Evolutionary conservation across 2,888 invertebrate genomes (phyloP).

Genomic region (Ophonus ardosiacus): DNA sequence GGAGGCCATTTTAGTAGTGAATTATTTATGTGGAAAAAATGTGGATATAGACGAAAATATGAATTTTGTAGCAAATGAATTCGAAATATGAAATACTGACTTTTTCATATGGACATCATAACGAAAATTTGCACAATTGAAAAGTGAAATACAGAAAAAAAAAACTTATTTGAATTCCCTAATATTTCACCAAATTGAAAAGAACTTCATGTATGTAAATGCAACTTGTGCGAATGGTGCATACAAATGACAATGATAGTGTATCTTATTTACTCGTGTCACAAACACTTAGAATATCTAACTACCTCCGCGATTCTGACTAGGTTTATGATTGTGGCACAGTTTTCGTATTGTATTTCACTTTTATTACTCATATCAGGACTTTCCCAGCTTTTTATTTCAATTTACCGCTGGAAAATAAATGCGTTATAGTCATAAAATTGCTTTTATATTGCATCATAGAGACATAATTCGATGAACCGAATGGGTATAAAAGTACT

Average conservation of each 20-base stretch:
- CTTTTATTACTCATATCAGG: constrained; percentile 31
- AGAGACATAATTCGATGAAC: too few relatives aligned
- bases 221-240: neutral
- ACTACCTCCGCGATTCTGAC: constrained; percentile 32
- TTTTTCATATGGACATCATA: too few relatives aligned
- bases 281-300: constrained; percentile 42
- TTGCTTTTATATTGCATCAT: too few relatives aligned
- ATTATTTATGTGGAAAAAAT: too few relatives aligned
- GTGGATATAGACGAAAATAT: too few relatives aligned
- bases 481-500: too few relatives aligned
- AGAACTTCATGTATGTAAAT: neutral
- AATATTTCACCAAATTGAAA: neutral
- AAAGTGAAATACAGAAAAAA: too few relatives aligned
- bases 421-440: neutral
- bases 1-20: too few relatives aligned
- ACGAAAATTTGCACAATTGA: too few relatives aligned
- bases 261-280: constrained; percentile 29
- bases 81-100: too few relatives aligned
- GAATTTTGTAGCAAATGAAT: too few relatives aligned
- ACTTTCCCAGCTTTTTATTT: constrained; percentile 36
- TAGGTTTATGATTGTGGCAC: constrained; percentile 28
- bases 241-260: constrained; percentile 40
- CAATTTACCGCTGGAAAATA: neutral
- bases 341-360: constrained; percentile 39
- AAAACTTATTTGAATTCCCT: neutral